These are phyloP conservation scores for Digitonthophagus gazella DNA, from an alignment of 2,888 invertebrate species.

Conservation along the genomic window DNA sequence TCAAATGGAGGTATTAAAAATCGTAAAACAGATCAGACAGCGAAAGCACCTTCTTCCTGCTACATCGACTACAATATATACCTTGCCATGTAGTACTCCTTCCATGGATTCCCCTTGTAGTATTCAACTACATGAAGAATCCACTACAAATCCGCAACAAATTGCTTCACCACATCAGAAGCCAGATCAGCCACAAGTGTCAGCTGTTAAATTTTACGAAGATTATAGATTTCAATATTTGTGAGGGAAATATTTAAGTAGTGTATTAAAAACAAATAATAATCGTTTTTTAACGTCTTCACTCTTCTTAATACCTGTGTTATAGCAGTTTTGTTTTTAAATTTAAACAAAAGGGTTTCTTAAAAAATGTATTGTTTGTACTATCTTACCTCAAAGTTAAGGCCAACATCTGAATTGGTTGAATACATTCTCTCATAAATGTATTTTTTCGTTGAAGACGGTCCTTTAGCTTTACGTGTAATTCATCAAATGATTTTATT, in stretches of 20 bases:
- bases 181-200: constrained; percentile 2
- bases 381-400: constrained; percentile 9
- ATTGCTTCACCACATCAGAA: neutral
- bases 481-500: too few species aligned
- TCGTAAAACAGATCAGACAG: constrained; percentile 20
- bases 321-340: neutral
- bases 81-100: constrained; percentile 3
- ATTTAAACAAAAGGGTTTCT: constrained; percentile 6
- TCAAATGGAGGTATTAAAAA: constrained; percentile 28
- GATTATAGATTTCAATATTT: too few species aligned
- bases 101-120: neutral
- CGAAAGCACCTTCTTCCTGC: constrained; percentile 11
- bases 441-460: too few species aligned
- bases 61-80: neutral
- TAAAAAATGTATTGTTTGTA: constrained; percentile 5
- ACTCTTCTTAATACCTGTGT: too few species aligned
- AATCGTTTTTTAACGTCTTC: too few species aligned
- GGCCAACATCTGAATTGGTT: too few species aligned
- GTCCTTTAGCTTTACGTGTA: too few species aligned
- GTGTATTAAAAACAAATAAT: too few species aligned
- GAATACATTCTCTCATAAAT: too few species aligned
- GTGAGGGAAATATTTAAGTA: too few species aligned
- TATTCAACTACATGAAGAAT: too few species aligned
- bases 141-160: neutral
- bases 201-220: constrained; percentile 9